phyloP scores from a whole-genome alignment of 2,113 vertebrate species.

The Tor tambroides region DNA sequence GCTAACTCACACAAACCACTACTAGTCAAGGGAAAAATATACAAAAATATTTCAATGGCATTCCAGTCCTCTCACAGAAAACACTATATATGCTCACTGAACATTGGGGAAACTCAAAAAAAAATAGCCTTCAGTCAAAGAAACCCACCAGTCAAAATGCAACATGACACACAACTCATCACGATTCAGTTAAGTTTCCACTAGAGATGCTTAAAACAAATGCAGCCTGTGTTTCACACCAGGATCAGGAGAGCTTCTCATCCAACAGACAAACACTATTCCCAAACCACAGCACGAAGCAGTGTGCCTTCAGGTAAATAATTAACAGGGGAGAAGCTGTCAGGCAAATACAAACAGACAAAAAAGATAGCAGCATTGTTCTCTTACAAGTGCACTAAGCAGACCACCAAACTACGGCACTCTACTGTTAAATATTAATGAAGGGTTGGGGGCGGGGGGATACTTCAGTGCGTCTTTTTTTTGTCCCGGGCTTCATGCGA shows the following conservation, averaged over 20 bases:
- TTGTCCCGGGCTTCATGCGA: not conserved
- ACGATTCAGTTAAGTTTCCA: not conserved
- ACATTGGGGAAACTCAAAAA: not conserved
- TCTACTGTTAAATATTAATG: slow-evolving; percentile 45
- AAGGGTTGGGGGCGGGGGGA: not conserved
- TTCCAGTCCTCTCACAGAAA: not conserved
- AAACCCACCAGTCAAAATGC: not conserved
- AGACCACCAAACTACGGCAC: slow-evolving; percentile 39
- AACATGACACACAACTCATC: not conserved
- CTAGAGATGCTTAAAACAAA: slow-evolving; percentile 15
- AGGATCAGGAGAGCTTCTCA: not conserved
- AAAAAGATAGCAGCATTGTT: not conserved
- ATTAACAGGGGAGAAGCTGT: not conserved
- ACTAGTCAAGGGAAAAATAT: not conserved
- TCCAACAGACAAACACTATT: not conserved
- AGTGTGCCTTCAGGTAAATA: not conserved
- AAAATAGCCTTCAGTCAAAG: not conserved
- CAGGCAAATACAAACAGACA: not conserved
- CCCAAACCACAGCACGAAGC: slow-evolving; percentile 15
- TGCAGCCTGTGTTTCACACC: not conserved
- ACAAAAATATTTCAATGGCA: not conserved
- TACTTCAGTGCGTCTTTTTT: slow-evolving; percentile 33
- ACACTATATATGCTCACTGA: not conserved
- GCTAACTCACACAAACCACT: slow-evolving; percentile 25
- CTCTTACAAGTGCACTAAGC: not conserved